phyloP scores from a whole-genome alignment of 2,113 vertebrate species.

The Mystacornis crossleyi region DNA sequence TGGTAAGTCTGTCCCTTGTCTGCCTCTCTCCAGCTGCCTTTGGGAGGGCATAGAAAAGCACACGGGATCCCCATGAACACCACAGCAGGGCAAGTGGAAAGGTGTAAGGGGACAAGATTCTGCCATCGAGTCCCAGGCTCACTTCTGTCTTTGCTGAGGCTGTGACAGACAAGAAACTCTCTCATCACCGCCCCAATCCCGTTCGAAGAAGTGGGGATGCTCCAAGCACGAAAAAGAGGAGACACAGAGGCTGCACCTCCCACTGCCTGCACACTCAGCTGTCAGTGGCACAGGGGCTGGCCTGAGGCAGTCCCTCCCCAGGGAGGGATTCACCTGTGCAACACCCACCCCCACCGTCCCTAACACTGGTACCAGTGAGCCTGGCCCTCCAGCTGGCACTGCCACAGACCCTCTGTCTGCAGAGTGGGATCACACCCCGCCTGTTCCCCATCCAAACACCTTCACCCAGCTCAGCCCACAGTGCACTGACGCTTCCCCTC shows the following conservation, averaged over 20 bases:
- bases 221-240: background rate
- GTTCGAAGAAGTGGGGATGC: background rate
- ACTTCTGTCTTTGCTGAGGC: background rate
- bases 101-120: background rate
- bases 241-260: background rate
- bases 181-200: background rate
- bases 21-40: background rate
- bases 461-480: background rate
- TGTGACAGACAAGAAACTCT: background rate
- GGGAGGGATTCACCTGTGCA: background rate
- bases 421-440: background rate
- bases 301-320: background rate
- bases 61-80: rapidly evolving
- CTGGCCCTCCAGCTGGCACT: background rate
- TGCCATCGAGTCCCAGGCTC: background rate
- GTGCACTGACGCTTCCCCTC: rapidly evolving
- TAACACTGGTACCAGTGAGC: rapidly evolving
- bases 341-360: background rate
- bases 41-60: rapidly evolving
- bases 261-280: background rate
- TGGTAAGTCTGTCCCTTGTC: background rate
- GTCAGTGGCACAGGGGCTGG: background rate
- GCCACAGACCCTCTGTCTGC: background rate
- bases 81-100: background rate
- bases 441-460: background rate